Conservation (phyloP, 1,140 invertebrate genomes). For the Dinoponera quadriceps region DNA sequence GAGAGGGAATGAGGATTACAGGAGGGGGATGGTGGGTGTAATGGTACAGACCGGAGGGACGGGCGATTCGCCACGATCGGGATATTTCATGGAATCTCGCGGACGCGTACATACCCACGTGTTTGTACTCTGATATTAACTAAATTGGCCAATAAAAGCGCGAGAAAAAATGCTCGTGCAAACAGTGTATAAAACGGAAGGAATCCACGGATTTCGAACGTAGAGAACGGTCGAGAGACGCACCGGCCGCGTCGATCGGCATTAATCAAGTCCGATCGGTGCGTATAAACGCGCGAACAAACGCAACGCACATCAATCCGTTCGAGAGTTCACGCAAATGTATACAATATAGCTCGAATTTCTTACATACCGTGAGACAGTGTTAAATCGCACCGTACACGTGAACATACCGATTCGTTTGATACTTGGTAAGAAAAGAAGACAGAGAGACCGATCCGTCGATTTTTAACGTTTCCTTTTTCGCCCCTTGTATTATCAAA, state of each 20-base stretch:
- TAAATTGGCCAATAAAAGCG: conserved; percentile 62
- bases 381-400: conserved; percentile 1
- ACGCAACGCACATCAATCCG: conserved; percentile 20
- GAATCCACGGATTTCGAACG: conserved; percentile 35
- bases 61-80: conserved; percentile 48
- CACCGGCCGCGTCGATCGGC: not conserved
- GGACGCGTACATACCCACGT: conserved; percentile 12
- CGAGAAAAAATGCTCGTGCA: conserved; percentile 51
- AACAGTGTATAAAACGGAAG: conserved; percentile 47
- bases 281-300: conserved; percentile 21
- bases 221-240: not conserved
- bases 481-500: not conserved
- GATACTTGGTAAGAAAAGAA: not conserved
- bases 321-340: not conserved
- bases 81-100: conserved; percentile 63
- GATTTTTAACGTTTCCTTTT: not conserved
- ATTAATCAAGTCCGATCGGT: conserved; percentile 41
- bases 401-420: not conserved
- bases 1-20: conserved; percentile 4
- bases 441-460: not conserved
- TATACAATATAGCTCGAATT: not conserved
- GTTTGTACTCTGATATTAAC: conserved; percentile 57
- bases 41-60: conserved; percentile 31
- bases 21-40: conserved; percentile 34
- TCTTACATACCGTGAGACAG: conserved; percentile 8